Evolutionary conservation across 35 echinoderm and acorn worm species (phyloP).

Genomic region (Amphiura filiformis): DNA sequence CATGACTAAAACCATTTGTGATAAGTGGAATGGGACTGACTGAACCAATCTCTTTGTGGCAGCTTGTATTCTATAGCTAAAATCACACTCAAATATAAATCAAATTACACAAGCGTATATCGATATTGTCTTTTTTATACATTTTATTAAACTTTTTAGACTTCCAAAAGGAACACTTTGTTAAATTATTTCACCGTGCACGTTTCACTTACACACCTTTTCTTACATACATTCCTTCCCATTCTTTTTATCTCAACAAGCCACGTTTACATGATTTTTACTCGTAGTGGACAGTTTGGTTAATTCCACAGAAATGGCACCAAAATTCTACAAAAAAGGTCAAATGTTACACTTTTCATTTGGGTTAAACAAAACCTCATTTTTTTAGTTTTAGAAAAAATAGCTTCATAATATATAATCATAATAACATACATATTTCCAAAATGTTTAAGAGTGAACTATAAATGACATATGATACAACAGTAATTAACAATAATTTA

Average conservation of each 20-base stretch:
- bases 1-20: too few relatives aligned
- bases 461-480: neutral
- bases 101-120: too few relatives aligned
- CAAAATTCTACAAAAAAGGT: neutral
- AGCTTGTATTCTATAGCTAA: too few relatives aligned
- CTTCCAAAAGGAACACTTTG: neutral
- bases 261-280: neutral
- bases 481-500: neutral
- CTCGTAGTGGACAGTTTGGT: neutral
- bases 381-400: neutral
- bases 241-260: neutral
- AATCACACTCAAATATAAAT: too few relatives aligned
- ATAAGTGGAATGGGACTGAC: too few relatives aligned
- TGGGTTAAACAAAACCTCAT: neutral
- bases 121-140: too few relatives aligned
- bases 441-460: neutral
- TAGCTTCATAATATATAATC: neutral
- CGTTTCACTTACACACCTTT: neutral
- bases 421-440: slow-evolving; percentile 7
- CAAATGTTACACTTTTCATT: neutral
- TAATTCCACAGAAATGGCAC: neutral
- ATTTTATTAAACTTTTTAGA: slow-evolving; percentile 5
- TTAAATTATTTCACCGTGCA: neutral
- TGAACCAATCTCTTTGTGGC: too few relatives aligned
- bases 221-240: neutral